These are phyloP conservation scores for Amphiura filiformis DNA, from an alignment of 35 echinoderm and acorn worm species.

Conservation along the genomic window DNA sequence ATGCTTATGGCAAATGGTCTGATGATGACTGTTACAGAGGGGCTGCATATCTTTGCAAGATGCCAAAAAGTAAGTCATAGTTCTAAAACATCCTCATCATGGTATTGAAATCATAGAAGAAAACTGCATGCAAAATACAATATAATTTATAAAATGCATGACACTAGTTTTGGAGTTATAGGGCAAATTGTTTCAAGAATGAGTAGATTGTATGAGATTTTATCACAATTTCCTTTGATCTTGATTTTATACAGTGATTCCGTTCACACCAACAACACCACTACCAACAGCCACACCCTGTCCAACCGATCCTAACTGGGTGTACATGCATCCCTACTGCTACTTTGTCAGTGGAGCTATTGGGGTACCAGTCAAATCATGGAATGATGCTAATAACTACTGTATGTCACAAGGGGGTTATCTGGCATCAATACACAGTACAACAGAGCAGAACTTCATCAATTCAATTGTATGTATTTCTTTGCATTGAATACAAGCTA, in stretches of 20 bases:
- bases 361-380: background rate
- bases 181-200: no score
- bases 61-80: constrained; percentile 47
- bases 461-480: background rate
- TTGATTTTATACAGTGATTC: no score
- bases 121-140: no score
- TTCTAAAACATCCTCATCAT: no score
- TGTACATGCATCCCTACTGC: background rate
- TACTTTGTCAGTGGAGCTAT: background rate
- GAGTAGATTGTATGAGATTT: no score
- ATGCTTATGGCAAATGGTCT: constrained; percentile 73
- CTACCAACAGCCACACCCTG: background rate
- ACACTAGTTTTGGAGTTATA: no score
- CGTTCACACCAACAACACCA: background rate
- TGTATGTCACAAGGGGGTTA: background rate
- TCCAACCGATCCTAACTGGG: background rate
- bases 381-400: background rate
- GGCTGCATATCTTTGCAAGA: constrained; percentile 77
- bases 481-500: no score
- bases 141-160: no score
- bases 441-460: background rate
- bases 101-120: no score
- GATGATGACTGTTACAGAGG: constrained; percentile 69
- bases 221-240: no score
- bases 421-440: background rate